Conservation (phyloP, 1,140 invertebrate genomes). For the Drosophila pectinifera region DNA sequence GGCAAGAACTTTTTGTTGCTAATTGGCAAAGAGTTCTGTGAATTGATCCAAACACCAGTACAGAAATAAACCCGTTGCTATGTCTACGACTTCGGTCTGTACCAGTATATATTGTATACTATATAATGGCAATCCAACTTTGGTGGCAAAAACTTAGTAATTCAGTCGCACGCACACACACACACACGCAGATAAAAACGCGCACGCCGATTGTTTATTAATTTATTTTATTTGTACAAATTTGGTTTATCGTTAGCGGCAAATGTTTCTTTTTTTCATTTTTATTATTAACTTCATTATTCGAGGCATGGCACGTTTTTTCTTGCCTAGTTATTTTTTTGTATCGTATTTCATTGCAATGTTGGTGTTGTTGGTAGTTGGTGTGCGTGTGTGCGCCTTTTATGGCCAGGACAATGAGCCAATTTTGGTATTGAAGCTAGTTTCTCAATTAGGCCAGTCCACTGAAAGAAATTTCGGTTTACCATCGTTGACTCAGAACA, state of each 20-base stretch:
- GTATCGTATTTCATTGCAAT: slow-evolving; percentile 31
- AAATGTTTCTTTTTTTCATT: slow-evolving; percentile 43
- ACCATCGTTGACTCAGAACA: too few species aligned
- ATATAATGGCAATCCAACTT: slow-evolving; percentile 29
- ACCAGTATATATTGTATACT: slow-evolving; percentile 6
- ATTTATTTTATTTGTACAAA: slow-evolving; percentile 52
- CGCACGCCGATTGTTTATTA: slow-evolving; percentile 68
- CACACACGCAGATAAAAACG: slow-evolving; percentile 14
- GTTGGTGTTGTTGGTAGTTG: slow-evolving; percentile 12
- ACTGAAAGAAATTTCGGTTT: slow-evolving; percentile 40
- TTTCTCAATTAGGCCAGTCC: slow-evolving; percentile 59
- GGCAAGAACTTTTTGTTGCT: slow-evolving; percentile 33
- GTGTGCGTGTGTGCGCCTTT: slow-evolving; percentile 53
- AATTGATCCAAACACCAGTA: slow-evolving; percentile 26
- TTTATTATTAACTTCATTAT: slow-evolving; percentile 70
- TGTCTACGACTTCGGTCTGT: slow-evolving; percentile 13
- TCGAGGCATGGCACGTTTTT: slow-evolving; percentile 63
- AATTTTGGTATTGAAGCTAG: slow-evolving; percentile 57
- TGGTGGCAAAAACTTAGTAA: slow-evolving; percentile 49
- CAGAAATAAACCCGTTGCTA: slow-evolving; percentile 45
- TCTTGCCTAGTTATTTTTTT: slow-evolving; percentile 33
- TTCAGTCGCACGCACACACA: slow-evolving; percentile 23
- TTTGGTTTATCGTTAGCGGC: slow-evolving; percentile 52
- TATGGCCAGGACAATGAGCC: slow-evolving; percentile 69
- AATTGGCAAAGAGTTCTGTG: slow-evolving; percentile 38